A percentile compares a stretch with the other conserved stretches of the same genome.
phyloP scores from a whole-genome alignment of 2,797 vertebrate genomes.

The Chloroceryle amazona region DNA sequence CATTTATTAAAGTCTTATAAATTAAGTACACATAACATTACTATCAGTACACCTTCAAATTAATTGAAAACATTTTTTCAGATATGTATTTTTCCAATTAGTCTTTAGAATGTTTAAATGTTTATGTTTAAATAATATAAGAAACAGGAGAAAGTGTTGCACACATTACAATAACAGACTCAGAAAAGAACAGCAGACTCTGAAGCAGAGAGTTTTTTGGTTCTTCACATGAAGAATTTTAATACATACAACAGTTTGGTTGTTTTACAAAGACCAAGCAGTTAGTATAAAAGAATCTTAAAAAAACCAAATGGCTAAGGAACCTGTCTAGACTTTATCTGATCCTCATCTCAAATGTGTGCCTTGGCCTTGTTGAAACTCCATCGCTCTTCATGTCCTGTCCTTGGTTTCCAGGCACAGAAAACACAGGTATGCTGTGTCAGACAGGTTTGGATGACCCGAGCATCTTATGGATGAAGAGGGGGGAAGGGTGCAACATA shows the following conservation, averaged over 20 bases:
- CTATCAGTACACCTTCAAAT: background rate
- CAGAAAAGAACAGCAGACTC: background rate
- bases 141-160: background rate
- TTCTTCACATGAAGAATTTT: background rate
- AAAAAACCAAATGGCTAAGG: background rate
- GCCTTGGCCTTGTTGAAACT: background rate
- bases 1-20: background rate
- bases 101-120: background rate
- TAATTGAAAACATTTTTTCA: background rate
- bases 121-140: background rate
- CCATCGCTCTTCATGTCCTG: background rate
- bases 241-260: background rate
- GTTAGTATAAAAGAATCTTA: background rate
- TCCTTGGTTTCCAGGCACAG: background rate
- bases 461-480: background rate
- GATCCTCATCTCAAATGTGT: background rate
- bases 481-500: background rate
- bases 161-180: background rate
- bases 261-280: background rate
- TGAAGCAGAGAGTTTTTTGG: background rate
- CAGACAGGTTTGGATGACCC: background rate
- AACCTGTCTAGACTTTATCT: constrained; percentile 10
- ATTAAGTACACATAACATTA: background rate
- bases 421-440: background rate
- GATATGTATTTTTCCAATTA: background rate